These are phyloP conservation scores for Stegophylla sp. DNA, from an alignment of 2,888 invertebrate genomes.

Conservation along the genomic window DNA sequence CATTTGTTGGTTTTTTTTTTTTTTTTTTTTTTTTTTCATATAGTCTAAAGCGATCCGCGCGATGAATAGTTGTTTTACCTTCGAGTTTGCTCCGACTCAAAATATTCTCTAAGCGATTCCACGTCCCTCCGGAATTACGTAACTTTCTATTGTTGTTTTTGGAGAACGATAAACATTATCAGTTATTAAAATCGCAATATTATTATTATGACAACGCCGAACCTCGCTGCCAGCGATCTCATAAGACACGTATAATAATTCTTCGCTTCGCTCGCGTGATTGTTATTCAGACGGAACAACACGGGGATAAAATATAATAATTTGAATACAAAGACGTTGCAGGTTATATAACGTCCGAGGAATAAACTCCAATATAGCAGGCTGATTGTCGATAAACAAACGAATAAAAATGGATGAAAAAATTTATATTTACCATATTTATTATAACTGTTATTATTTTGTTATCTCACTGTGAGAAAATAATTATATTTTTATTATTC, in stretches of 20 bases:
- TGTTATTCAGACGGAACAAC: slow-evolving; percentile 7
- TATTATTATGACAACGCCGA: too few species aligned
- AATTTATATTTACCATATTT: too few species aligned
- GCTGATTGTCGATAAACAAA: background rate
- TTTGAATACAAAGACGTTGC: slow-evolving; percentile 29
- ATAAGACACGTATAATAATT: too few species aligned
- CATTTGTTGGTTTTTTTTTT: background rate
- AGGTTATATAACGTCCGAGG: too few species aligned
- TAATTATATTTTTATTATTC: background rate
- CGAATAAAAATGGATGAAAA: background rate
- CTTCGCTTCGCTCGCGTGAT: background rate
- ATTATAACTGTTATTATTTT: background rate
- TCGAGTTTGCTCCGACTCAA: slow-evolving; percentile 14
- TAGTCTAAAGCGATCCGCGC: background rate
- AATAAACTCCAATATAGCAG: slow-evolving; percentile 32
- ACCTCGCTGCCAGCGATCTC: slow-evolving; percentile 17
- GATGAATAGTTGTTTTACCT: slow-evolving; percentile 32
- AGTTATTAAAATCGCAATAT: slow-evolving; percentile 52
- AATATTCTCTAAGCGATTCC: slow-evolving; percentile 8
- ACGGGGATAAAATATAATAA: too few species aligned
- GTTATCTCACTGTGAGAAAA: background rate
- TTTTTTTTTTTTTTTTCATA: background rate
- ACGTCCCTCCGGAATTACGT: slow-evolving; percentile 6
- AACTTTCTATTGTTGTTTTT: slow-evolving; percentile 31
- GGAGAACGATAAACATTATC: slow-evolving; percentile 48